These are phyloP conservation scores for Ischnura elegans DNA, from an alignment of 2,888 invertebrate species.

Conservation along the genomic window DNA sequence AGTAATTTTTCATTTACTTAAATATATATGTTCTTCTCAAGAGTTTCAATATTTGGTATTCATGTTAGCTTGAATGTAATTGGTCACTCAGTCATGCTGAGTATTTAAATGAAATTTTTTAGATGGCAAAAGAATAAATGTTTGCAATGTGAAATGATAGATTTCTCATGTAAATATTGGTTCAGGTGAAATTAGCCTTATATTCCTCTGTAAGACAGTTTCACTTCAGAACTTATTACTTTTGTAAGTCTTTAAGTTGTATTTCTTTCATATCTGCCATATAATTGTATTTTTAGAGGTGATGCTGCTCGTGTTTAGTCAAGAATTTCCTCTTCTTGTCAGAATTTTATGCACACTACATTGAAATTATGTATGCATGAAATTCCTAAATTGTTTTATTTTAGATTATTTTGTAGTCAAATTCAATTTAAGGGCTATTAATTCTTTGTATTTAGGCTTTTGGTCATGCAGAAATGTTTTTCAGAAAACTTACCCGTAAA, in stretches of 20 bases:
- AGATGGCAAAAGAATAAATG: neutral
- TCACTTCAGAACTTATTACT: conserved; percentile 14
- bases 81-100: no score
- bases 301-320: neutral
- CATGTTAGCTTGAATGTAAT: no score
- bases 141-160: no score
- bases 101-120: no score
- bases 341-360: neutral
- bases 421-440: neutral
- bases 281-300: neutral
- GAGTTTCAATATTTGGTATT: no score
- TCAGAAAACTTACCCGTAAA: neutral
- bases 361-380: neutral
- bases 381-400: neutral
- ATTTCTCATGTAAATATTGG: no score
- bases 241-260: neutral
- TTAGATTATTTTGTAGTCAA: neutral
- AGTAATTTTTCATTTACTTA: neutral
- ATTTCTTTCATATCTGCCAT: neutral
- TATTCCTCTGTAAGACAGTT: neutral
- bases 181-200: neutral
- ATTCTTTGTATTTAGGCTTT: neutral
- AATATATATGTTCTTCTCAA: no score
- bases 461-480: neutral
- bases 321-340: neutral